phyloP scores from a whole-genome alignment of 2,797 vertebrate species.

The Aselliscus stoliczkanus region DNA sequence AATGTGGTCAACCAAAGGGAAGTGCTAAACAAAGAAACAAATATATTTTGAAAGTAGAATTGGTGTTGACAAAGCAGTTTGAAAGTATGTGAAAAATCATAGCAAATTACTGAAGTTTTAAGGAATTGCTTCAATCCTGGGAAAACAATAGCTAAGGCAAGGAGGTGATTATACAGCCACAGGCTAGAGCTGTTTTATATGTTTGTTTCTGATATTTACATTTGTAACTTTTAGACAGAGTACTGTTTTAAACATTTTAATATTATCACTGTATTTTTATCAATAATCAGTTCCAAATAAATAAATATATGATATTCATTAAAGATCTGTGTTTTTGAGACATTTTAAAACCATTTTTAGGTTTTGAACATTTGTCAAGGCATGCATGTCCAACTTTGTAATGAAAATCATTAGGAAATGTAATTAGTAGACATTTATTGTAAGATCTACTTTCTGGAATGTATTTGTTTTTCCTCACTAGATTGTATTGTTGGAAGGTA shows the following conservation, averaged over 20 bases:
- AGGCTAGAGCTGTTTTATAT: not conserved
- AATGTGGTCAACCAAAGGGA: not conserved
- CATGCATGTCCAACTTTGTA: not conserved
- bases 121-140: not conserved
- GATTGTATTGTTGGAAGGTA: not conserved
- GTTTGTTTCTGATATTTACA: not conserved
- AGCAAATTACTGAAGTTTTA: slow-evolving; percentile 13
- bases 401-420: not conserved
- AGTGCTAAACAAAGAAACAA: not conserved
- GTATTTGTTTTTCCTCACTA: not conserved
- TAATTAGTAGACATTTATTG: not conserved
- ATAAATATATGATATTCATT: not conserved
- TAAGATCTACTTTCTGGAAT: not conserved
- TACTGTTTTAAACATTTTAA: not conserved
- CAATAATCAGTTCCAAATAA: not conserved
- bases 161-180: not conserved
- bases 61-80: not conserved
- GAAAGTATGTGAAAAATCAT: not conserved
- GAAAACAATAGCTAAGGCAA: not conserved
- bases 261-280: not conserved
- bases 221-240: not conserved
- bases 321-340: not conserved
- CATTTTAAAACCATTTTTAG: not conserved
- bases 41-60: not conserved
- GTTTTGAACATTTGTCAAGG: not conserved